Percentiles rank a stretch among this genome's conserved stretches.
These are phyloP conservation scores for Emydura subglobosa DNA, from an alignment of 2,113 vertebrate species.

Conservation along the genomic window DNA sequence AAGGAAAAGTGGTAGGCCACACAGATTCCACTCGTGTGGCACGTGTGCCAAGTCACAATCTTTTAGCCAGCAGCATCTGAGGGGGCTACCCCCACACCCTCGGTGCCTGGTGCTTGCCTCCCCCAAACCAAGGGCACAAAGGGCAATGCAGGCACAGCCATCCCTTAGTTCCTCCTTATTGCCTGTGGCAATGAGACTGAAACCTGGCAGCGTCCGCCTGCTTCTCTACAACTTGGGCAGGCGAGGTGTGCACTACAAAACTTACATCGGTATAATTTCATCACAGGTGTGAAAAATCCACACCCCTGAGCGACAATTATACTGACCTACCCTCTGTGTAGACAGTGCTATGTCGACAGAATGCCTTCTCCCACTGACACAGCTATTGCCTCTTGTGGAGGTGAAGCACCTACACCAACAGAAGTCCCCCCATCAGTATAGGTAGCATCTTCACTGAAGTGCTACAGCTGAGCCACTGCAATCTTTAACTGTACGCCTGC, in stretches of 20 bases:
- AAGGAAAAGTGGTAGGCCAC: neutral
- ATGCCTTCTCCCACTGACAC: neutral
- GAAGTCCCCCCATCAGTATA: neutral
- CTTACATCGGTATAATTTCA: neutral
- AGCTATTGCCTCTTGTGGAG: neutral
- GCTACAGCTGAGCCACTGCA: neutral
- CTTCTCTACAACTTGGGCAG: neutral
- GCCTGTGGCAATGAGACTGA: neutral
- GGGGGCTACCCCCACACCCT: neutral
- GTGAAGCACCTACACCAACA: no score
- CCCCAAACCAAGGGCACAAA: neutral
- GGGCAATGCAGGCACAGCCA: neutral
- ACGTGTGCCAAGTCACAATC: neutral
- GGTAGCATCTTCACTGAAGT: neutral
- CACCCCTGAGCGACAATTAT: neutral
- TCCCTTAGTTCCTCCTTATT: no score
- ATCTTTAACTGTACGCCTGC: neutral
- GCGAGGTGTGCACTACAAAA: accelerated
- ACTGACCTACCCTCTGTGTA: neutral
- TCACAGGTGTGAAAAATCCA: neutral
- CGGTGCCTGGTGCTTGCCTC: neutral
- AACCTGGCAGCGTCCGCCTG: neutral
- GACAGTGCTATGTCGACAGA: neutral
- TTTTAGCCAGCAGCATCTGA: neutral
- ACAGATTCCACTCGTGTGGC: accelerated